Base-by-base conservation (phyloP, 2,888 invertebrate genomes). In the Synergus laeviventris region DNA sequence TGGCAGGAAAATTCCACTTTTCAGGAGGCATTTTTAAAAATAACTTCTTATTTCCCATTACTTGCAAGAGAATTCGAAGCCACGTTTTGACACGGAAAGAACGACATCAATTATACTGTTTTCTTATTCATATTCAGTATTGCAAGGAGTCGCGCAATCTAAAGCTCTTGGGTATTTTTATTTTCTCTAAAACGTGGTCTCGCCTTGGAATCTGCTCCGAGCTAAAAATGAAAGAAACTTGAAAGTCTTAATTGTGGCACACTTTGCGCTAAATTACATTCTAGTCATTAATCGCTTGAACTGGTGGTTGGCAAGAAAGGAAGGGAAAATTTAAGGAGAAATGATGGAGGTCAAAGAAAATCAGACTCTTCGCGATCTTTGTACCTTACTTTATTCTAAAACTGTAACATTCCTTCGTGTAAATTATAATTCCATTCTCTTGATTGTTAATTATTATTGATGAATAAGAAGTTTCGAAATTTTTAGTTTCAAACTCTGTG, bases 21-120 rank as follows among this genome's bases (percentile, higher is more conserved):
- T 45, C 31, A 70, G 49, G 49, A 70, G 70, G 36, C 31, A 31
- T 31, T 31, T 31, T 5, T 31, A 5, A 5, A 5, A 31, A 5
- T 31, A 11, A 31, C 31, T 70, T 70, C 70, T 31, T 14, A n/a
- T 49, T 45, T 45, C 70, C 31, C 31, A 70, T 70, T 70, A 49
- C 70, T 49, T 2, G 45, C 31, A 16, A 24, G 45, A 31, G 24
- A 70, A 70, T 49, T 70, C 31, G 24, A 31, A 70, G 70, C 31
- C 31, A 45, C 70, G 42, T 70, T 70, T 70, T 70, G 70, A 70
- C 70, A 45, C 9, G 36, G 49, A 70, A 70, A 70, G 56, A 49
- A n/a, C 49, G 49, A 70, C 70, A 70, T 70, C 70, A 70, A 70
- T 70, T 70, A 70, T 31, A 31, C 45, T 45, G 49, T 49, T 70